Evolutionary conservation across 2,888 invertebrate species (phyloP).

Genomic region (Drosophila gaucha): DNA sequence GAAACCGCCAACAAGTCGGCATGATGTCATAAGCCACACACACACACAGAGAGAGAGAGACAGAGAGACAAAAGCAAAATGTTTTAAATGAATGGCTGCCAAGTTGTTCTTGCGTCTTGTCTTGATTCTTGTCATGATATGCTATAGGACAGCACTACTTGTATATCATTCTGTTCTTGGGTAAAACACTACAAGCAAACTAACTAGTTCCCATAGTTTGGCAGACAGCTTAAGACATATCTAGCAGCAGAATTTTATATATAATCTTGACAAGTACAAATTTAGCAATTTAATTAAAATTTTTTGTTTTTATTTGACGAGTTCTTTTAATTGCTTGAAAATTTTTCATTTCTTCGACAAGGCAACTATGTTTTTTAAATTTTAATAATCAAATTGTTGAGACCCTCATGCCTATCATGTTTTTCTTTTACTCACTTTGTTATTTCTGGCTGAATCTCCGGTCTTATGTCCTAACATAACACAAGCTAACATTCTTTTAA

Average conservation of each 20-base stretch:
- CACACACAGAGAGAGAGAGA: constrained; percentile 14
- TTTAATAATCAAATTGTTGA: too few species aligned
- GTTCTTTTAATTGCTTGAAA: too few species aligned
- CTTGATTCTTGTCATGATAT: constrained; percentile 26
- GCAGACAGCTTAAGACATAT: background rate
- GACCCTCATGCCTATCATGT: too few species aligned
- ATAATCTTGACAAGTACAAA: constrained; percentile 8
- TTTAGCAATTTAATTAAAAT: too few species aligned
- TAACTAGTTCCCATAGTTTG: background rate
- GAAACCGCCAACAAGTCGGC: constrained; percentile 55
- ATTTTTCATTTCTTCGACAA: too few species aligned
- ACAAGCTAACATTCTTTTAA: too few species aligned
- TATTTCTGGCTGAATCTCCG: too few species aligned
- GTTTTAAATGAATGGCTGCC: constrained; percentile 41
- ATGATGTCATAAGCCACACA: constrained; percentile 70
- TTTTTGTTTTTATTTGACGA: too few species aligned
- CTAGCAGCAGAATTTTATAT: background rate
- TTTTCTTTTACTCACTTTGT: too few species aligned
- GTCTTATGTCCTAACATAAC: too few species aligned
- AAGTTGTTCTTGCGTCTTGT: constrained; percentile 24
- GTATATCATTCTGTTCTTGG: constrained; percentile 8
- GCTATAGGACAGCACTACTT: constrained; percentile 15
- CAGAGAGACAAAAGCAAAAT: constrained; percentile 35
- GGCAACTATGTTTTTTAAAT: too few species aligned
- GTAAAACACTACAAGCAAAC: background rate